Base-by-base conservation (phyloP, 2,888 invertebrate species). In the Blomia tropicalis region DNA sequence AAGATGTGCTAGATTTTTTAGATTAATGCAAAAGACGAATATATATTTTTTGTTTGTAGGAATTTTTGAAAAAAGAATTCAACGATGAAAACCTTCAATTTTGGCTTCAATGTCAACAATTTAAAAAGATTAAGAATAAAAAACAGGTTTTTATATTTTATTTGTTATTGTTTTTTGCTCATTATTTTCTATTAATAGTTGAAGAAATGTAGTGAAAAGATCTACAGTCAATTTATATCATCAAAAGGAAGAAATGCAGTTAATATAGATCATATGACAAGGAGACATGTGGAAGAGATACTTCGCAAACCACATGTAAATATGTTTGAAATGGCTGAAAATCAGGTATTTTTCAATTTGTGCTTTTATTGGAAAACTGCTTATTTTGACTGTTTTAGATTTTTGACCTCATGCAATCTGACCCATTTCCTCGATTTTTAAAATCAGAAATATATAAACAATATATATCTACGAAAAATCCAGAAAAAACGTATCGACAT, bases 101-200 rank as follows among this genome's bases (percentile, higher is more conserved):
- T 56, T 56, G 56, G 56, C 23, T 56, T 19, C 17, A 36, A 36
- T 56, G 56, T 56, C 19, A 56, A 31, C 32, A 29, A 36, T 56
- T 56, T 11, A 56, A 56, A 30, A 56, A 31, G 11, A 56, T 56
- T 2, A 5, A 2, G n/a, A 29, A 56, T 36, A 29, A 5, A 27
- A 56, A 56, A 36, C n/a, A 3, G 56, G 56, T 56, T 56, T 2
- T 14, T 56, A 56, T 30, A 23, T 7, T 2, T n/a, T 51, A 51
- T 29, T 2, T 29, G 14, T 29, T 14, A 27, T 22, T 32, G 3
- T 3, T 56, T 5, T 36, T 31, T 56, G 2, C n/a, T n/a, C n/a
- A n/a, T n/a, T n/a, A n/a, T 47, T 25, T 2, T 47, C 2, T 47
- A 14, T 47, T 14, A 19, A 19, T 29, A 56, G 56, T 29, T 30